phyloP scores from a whole-genome alignment of 2,113 vertebrate species.

The Brachyhypopomus occidentalis region DNA sequence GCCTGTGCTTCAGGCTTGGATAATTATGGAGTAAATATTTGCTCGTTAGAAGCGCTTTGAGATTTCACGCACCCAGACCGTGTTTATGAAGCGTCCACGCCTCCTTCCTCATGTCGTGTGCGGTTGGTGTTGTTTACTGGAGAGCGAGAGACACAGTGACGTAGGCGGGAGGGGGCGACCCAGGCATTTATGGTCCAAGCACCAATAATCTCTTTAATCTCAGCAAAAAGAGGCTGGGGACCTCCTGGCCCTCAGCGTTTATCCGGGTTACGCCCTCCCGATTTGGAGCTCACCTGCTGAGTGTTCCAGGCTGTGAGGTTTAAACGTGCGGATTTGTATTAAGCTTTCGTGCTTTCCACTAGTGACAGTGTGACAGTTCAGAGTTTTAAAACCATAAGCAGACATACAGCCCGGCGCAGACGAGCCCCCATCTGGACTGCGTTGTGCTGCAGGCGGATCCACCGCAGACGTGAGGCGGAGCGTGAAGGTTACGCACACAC shows the following conservation, averaged over 20 bases:
- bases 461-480: not conserved
- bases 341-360: not conserved
- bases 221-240: not conserved
- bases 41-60: slow-evolving; percentile 49
- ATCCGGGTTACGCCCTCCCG: slow-evolving; percentile 19
- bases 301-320: not conserved
- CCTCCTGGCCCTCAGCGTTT: not conserved
- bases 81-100: slow-evolving; percentile 44
- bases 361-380: slow-evolving; percentile 18
- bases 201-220: slow-evolving; percentile 50
- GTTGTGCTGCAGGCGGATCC: not conserved
- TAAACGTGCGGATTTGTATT: not conserved
- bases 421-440: not conserved
- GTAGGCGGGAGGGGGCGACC: slow-evolving; percentile 29
- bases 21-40: slow-evolving; percentile 54
- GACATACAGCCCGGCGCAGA: not conserved
- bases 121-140: slow-evolving; percentile 49
- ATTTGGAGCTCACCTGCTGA: not conserved
- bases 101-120: slow-evolving; percentile 42
- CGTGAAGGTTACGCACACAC: not conserved
- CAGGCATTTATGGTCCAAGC: slow-evolving; percentile 41
- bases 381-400: not conserved
- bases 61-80: slow-evolving; percentile 31
- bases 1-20: slow-evolving; percentile 27
- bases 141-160: slow-evolving; percentile 13